Base-by-base conservation (phyloP, 2,113 vertebrate genomes). In the Setophaga petechia region DNA sequence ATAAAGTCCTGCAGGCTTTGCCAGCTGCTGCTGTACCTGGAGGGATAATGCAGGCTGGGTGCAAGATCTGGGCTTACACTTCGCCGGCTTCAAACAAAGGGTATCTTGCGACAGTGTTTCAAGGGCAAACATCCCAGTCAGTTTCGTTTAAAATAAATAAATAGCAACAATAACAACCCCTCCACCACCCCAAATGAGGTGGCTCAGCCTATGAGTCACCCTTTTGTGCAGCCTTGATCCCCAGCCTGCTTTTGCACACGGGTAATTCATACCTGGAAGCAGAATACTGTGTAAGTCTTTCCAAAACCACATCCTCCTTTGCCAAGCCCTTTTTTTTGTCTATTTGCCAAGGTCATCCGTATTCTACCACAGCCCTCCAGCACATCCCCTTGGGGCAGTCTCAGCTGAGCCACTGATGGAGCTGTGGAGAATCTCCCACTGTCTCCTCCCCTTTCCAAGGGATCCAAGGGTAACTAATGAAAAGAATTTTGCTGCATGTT, bases 261-360 rank as follows among this genome's bases (percentile, higher is more conserved):
- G 11, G 6, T 47, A 47, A 57, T 52, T 80, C 31, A 5, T 47
- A 73, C 41, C 63, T 27, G 16, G 47, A 46, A 83, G 49, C 37
- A 66, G 39, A 66, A 73, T 37, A 27, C 35, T 41, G 54, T 24
- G 1, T 6, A 30, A 30, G 2, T 30, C 44, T 57, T 83, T 27
- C 54, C n/a, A 35, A 61, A 90, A 43, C 39, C 12, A 25, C 11
- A 41, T 9, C 5, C 21, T 58, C 10, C 8, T 71, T 62, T 52
- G 4, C 10, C 5, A 4, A 2, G 11, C 1, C 1, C 0, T 3
- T 11, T 24, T 57, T 63, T 57, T 35, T 5, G 3, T 33, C 44
- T 49, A 1, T 71, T 81, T 84, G 28, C 43, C n/a, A n/a, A 69
- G 57, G 27, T 81, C 23, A 18, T 15, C 22, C 18, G 28, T 19